Evolutionary conservation across 2,888 invertebrate genomes (phyloP).

Genomic region (Dasysyrphus albostriatus): DNA sequence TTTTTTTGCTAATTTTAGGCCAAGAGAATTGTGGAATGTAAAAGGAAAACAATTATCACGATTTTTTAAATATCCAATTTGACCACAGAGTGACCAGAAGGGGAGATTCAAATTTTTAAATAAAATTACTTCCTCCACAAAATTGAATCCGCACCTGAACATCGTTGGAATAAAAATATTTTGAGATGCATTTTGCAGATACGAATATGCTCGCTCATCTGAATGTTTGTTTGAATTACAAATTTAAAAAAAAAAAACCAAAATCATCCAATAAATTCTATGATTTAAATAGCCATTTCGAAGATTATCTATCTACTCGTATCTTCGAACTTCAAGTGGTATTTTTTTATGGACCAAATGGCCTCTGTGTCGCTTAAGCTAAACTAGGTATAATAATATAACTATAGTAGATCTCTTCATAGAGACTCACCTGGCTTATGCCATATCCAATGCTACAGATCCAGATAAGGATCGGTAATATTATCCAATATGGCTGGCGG

Average conservation of each 20-base stretch:
- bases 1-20: too few species aligned
- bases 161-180: slow-evolving; percentile 32
- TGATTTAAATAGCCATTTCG: slow-evolving; percentile 28
- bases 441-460: slow-evolving; percentile 66
- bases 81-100: too few species aligned
- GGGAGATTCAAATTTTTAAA: too few species aligned
- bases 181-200: slow-evolving; percentile 35
- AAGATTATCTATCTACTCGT: neutral
- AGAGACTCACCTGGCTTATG: slow-evolving; percentile 64
- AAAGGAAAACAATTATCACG: too few species aligned
- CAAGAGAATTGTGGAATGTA: too few species aligned
- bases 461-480: slow-evolving; percentile 71
- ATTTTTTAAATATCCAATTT: too few species aligned
- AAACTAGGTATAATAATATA: neutral
- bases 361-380: slow-evolving; percentile 32
- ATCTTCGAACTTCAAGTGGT: neutral
- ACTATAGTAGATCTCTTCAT: neutral
- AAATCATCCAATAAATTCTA: slow-evolving; percentile 48
- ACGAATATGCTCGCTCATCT: slow-evolving; percentile 31
- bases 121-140: too few species aligned
- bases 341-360: slow-evolving; percentile 30
- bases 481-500: slow-evolving; percentile 64
- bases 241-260: neutral
- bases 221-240: neutral
- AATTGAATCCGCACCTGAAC: neutral